A percentile compares a stretch with the other conserved stretches of the same genome.
phyloP scores from a whole-genome alignment of 2,113 vertebrate genomes.

The Sinosuthora webbiana region DNA sequence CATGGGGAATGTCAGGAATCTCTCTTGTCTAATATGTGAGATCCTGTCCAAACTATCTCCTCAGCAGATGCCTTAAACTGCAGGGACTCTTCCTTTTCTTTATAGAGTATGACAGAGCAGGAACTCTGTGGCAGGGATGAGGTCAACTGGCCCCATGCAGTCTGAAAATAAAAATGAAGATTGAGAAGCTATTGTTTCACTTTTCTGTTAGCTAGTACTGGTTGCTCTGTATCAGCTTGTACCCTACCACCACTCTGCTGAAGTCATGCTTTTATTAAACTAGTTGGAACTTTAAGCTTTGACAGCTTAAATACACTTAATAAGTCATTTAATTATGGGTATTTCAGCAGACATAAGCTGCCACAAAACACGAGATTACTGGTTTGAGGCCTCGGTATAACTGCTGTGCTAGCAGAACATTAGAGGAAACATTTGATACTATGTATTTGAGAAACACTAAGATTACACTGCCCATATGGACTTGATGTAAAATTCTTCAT shows the following conservation, averaged over 20 bases:
- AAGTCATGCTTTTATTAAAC: background rate
- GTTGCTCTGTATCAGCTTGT: background rate
- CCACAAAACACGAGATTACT: background rate
- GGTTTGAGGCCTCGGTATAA: background rate
- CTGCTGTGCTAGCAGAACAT: background rate
- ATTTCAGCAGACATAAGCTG: background rate
- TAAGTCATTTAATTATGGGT: background rate
- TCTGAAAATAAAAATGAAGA: background rate
- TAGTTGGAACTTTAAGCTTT: background rate
- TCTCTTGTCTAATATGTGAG: background rate
- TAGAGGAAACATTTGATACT: background rate
- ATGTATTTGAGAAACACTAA: background rate
- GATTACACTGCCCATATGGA: background rate
- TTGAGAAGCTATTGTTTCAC: background rate
- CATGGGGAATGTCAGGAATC: background rate
- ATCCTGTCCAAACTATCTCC: background rate
- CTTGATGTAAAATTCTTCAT: background rate
- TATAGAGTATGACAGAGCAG: background rate
- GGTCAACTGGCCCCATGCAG: background rate
- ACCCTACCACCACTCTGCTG: background rate
- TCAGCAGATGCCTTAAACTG: slow-evolving; percentile 18
- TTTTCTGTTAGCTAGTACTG: background rate
- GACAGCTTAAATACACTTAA: background rate
- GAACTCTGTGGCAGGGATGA: background rate
- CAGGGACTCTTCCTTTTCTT: slow-evolving; percentile 1